phyloP scores from a whole-genome alignment of 2,888 invertebrate species.

The Unio delphinus region DNA sequence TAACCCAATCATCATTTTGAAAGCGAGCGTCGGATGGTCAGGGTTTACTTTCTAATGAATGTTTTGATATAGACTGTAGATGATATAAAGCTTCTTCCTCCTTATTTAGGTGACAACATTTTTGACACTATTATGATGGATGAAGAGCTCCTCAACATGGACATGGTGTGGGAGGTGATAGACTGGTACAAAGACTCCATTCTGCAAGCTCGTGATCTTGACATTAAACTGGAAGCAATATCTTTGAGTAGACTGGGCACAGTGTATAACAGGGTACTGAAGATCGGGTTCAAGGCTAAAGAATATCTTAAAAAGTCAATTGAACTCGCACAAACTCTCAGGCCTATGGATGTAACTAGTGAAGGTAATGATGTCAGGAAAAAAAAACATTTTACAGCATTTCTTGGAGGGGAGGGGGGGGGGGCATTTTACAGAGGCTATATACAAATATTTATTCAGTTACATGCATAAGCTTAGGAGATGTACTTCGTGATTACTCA shows the following conservation, averaged over 20 bases:
- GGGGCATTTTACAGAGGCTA: too few relatives aligned
- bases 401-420: too few relatives aligned
- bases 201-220: conserved; percentile 8
- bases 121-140: conserved; percentile 29
- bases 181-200: conserved; percentile 50
- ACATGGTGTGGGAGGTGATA: conserved; percentile 49
- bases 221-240: conserved; percentile 42
- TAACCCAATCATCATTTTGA: too few relatives aligned
- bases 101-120: conserved; percentile 38
- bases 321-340: conserved; percentile 41
- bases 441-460: too few relatives aligned
- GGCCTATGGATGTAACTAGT: conserved; percentile 26
- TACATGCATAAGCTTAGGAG: too few relatives aligned
- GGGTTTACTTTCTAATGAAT: too few relatives aligned
- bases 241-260: conserved; percentile 38
- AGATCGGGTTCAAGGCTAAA: conserved; percentile 42
- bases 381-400: too few relatives aligned
- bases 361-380: conserved; percentile 19
- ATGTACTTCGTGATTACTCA: too few relatives aligned
- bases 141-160: conserved; percentile 48
- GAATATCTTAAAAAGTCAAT: conserved; percentile 33
- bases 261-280: conserved; percentile 45
- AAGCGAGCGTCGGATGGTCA: too few relatives aligned
- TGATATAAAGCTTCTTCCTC: not conserved
- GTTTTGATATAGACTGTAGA: too few relatives aligned